Base-by-base conservation (phyloP, 2,888 invertebrate genomes). In the Agrilus cyanescens region DNA sequence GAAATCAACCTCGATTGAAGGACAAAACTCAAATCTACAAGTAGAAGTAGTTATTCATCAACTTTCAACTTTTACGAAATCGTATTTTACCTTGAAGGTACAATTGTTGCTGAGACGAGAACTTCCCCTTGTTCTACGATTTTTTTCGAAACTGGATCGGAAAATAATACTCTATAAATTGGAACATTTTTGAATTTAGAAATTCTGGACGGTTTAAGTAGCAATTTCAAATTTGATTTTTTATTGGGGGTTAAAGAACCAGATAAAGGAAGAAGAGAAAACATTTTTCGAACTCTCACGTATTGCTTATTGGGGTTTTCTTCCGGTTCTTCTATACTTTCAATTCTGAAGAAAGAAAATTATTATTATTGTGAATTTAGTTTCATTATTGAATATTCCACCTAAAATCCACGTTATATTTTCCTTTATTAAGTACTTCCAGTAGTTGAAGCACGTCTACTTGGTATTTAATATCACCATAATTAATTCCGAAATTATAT, bases 391-490 rank as follows among this genome's bases (percentile, higher is more conserved):
- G 2, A 16, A 4, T n/a, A 5, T n/a, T 20, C 36, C 40, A 48
- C 48, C 10, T 25, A 45, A 63, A 77, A 57, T 67, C 69, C 44
- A 76, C 66, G 44, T 71, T 72, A 52, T 75, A 74, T 61, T 70
- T 71, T 34, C 78, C 78, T 16, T 70, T 65, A 61, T 79, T 80
- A 14, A 67, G 59, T 18, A 80, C 61, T 36, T 65, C 66, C 62
- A 78, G 72, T 32, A 66, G 61, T 40, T 66, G 59, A 1, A 52
- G 56, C 13, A 69, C 63, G 1, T 69, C 65, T 0, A 69, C 68
- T 43, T 71, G 73, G 3, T 78, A 76, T 66, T 74, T 76, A 2
- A 76, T 69, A 41, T 70, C 71, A 38, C 75, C 75, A 46, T 76
- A 72, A 50, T 76, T 67, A 12, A 80, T 50, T 35, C 56, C 51